phyloP scores from a whole-genome alignment of 1,140 invertebrate species.

The Linepithema humile region DNA sequence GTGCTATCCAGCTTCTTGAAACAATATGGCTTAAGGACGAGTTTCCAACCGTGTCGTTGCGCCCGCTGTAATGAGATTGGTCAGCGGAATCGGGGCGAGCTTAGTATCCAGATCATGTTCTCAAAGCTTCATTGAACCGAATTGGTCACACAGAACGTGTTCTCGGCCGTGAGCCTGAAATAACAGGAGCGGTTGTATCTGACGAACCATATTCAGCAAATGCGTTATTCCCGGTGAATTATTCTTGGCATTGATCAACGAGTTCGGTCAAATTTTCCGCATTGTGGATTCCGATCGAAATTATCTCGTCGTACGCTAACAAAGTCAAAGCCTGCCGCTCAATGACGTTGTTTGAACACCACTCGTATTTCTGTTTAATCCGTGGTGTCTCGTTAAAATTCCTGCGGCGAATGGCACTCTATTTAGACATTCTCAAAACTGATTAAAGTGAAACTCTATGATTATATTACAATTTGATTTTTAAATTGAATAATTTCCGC shows the following conservation, averaged over 20 bases:
- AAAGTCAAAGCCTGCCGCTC: background rate
- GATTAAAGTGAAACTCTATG: background rate
- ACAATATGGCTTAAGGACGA: constrained; percentile 51
- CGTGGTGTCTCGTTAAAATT: background rate
- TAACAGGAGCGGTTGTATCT: constrained; percentile 40
- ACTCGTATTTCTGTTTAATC: background rate
- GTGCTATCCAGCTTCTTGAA: constrained; percentile 6
- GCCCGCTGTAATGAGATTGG: constrained; percentile 64
- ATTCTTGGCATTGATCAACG: constrained; percentile 1
- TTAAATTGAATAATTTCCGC: constrained; percentile 12
- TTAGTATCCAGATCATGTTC: constrained; percentile 53
- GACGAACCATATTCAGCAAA: background rate
- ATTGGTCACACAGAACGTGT: constrained; percentile 62
- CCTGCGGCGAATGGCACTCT: background rate
- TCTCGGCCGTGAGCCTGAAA: constrained; percentile 42
- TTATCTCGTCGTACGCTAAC: background rate
- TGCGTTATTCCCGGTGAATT: background rate
- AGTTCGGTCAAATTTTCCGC: background rate
- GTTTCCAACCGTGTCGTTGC: constrained; percentile 56
- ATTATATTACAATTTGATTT: constrained; percentile 14
- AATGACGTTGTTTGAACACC: background rate
- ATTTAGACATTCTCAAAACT: constrained; percentile 6
- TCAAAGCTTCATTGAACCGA: constrained; percentile 58
- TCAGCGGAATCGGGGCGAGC: constrained; percentile 44
- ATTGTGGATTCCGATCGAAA: background rate